phyloP scores from a whole-genome alignment of 2,113 vertebrate genomes.

The Balaeniceps rex region DNA sequence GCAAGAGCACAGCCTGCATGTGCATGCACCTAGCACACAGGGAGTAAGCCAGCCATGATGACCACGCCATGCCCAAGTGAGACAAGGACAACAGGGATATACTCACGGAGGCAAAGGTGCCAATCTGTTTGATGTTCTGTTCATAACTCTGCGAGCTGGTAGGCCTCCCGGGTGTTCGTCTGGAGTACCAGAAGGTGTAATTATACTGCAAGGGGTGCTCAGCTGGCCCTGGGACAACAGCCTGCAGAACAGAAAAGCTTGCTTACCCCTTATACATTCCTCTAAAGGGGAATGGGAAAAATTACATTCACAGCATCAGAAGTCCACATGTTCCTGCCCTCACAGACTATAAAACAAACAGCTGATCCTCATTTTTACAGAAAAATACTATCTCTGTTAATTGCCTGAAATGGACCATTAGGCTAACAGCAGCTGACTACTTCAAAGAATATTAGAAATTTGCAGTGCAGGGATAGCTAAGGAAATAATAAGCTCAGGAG shows the following conservation, averaged over 20 bases:
- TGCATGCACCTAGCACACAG: neutral
- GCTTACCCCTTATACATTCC: neutral
- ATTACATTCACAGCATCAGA: neutral
- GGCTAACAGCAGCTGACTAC: neutral
- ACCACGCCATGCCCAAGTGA: neutral
- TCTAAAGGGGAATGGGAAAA: neutral
- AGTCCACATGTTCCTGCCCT: neutral
- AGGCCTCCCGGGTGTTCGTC: conserved; percentile 80
- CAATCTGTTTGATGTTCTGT: conserved; percentile 86
- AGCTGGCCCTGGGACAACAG: conserved; percentile 80
- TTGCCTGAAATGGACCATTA: neutral
- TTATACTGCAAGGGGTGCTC: conserved; percentile 85
- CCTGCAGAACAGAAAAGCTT: conserved; percentile 50
- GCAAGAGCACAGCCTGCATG: neutral
- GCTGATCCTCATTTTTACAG: neutral
- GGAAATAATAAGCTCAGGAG: neutral
- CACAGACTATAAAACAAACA: neutral
- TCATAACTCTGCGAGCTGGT: conserved; percentile 85
- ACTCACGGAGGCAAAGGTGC: conserved; percentile 87
- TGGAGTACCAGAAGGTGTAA: conserved; percentile 85
- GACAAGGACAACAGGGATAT: neutral
- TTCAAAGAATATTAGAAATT: neutral
- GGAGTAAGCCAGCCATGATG: neutral
- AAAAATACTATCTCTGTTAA: neutral
- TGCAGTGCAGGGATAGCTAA: neutral